Conservation (phyloP, 37 sponge, comb jelly and placozoan species). For the Beroe forskalii region DNA sequence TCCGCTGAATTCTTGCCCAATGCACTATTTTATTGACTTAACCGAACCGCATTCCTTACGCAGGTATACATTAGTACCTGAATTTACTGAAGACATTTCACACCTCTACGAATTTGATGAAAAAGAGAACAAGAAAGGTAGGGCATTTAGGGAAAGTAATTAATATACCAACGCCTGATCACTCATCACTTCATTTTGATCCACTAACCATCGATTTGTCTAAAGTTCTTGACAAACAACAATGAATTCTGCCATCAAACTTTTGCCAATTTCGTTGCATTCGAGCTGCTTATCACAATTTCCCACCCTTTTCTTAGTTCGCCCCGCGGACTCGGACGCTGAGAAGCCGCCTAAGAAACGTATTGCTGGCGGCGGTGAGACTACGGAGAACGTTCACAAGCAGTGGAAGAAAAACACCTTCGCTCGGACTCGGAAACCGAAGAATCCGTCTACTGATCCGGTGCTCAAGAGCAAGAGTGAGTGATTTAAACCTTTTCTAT, state of each 20-base stretch:
- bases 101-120: slow-evolving; percentile 14
- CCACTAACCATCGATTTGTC: too few relatives aligned
- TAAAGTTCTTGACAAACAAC: too few relatives aligned
- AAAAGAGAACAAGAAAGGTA: slow-evolving; percentile 34
- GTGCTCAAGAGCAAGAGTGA: background rate
- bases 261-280: too few relatives aligned
- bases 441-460: slow-evolving; percentile 15
- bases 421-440: slow-evolving; percentile 41
- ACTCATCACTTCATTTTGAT: too few relatives aligned
- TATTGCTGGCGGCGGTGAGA: background rate
- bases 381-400: slow-evolving; percentile 49
- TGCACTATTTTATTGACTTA: too few relatives aligned
- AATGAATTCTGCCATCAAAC: too few relatives aligned
- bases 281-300: too few relatives aligned
- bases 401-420: slow-evolving; percentile 48
- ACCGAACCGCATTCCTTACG: background rate
- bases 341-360: slow-evolving; percentile 12
- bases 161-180: too few relatives aligned
- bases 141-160: too few relatives aligned
- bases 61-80: slow-evolving; percentile 53
- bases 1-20: too few relatives aligned
- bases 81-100: slow-evolving; percentile 13
- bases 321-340: background rate
- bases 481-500: too few relatives aligned
- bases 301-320: background rate